Percentiles rank a stretch among this genome's conserved stretches.
These are phyloP conservation scores for Delia radicum DNA, from an alignment of 1,140 invertebrate genomes.

Conservation along the genomic window DNA sequence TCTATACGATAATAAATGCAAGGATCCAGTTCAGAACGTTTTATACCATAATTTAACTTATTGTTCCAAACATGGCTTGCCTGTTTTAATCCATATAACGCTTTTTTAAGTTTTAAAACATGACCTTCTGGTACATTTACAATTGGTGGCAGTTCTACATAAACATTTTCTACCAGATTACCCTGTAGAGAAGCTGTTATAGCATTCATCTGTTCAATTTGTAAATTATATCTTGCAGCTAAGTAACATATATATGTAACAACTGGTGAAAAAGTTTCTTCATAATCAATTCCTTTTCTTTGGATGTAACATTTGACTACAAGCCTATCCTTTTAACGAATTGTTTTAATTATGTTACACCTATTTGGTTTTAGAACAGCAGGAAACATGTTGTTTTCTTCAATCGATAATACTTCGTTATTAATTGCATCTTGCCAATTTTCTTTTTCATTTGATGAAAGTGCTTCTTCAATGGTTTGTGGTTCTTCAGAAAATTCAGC, in stretches of 20 bases:
- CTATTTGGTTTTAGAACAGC: too few relatives aligned
- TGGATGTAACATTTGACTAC: too few relatives aligned
- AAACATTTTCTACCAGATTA: background rate
- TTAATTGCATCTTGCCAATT: too few relatives aligned
- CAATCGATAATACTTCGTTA: too few relatives aligned
- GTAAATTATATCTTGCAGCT: background rate
- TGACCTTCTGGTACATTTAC: constrained; percentile 23
- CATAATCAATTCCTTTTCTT: constrained; percentile 43
- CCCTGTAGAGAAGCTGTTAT: constrained; percentile 12
- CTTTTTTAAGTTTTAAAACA: constrained; percentile 43
- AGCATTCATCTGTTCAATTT: constrained; percentile 23
- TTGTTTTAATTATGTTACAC: constrained; percentile 13
- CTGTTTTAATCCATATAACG: constrained; percentile 45
- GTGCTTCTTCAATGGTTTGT: too few relatives aligned
- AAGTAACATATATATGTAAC: constrained; percentile 38
- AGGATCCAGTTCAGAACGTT: constrained; percentile 37
- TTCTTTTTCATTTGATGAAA: too few relatives aligned
- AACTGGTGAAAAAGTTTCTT: constrained; percentile 49
- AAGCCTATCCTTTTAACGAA: too few relatives aligned
- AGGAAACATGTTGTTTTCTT: too few relatives aligned
- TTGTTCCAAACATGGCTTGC: too few relatives aligned
- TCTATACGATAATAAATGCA: constrained; percentile 26
- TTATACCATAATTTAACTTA: constrained; percentile 35
- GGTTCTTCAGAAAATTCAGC: too few relatives aligned
- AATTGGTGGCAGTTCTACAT: constrained; percentile 8